Percentiles rank a stretch among this genome's conserved stretches.
Evolutionary conservation across 2,113 vertebrate genomes (phyloP).

Genomic region (Scolopax mira): DNA sequence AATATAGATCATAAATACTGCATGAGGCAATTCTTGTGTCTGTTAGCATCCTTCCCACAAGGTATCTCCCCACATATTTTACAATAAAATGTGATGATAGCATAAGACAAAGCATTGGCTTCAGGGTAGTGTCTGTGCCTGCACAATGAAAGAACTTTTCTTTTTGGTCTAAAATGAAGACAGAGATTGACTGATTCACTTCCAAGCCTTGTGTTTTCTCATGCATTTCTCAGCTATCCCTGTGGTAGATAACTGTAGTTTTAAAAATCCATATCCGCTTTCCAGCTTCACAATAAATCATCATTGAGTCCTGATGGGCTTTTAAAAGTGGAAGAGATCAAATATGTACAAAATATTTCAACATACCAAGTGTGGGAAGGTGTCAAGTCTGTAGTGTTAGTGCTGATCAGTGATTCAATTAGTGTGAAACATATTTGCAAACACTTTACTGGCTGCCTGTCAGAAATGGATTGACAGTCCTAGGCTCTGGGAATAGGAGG

Average conservation of each 20-base stretch:
- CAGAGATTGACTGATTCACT: neutral
- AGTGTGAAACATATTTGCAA: neutral
- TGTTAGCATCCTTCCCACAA: neutral
- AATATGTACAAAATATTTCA: neutral
- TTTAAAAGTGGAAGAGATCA: neutral
- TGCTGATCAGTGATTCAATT: neutral
- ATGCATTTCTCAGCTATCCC: neutral
- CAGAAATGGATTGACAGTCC: neutral
- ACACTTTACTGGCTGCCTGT: neutral
- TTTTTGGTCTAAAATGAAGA: neutral
- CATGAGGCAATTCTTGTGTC: neutral
- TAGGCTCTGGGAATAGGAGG: neutral
- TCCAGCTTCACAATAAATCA: neutral
- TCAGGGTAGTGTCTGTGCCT: neutral
- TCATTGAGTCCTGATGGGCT: neutral
- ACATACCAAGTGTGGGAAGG: neutral
- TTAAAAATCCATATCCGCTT: neutral
- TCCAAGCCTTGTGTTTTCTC: neutral
- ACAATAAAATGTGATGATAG: neutral
- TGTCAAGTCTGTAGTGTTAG: neutral
- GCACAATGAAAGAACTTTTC: neutral
- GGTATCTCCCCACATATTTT: neutral
- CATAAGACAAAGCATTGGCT: neutral
- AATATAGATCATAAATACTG: neutral
- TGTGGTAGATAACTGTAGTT: neutral